These are phyloP conservation scores for Aldrovandia affinis DNA, from an alignment of 2,797 vertebrate species.

Conservation along the genomic window DNA sequence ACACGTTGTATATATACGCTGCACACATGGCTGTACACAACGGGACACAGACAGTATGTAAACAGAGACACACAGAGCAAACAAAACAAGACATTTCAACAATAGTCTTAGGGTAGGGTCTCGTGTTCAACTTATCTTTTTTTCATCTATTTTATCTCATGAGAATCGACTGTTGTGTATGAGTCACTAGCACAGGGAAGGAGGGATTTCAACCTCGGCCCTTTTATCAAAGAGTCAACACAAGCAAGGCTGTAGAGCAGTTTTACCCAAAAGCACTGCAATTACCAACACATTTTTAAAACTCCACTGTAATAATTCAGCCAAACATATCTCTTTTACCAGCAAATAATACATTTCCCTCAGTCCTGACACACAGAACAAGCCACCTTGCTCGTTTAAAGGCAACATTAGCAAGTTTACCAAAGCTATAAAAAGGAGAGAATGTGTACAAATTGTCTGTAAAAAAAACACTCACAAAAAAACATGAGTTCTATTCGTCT, in stretches of 20 bases:
- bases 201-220: background rate
- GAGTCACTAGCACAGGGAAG: background rate
- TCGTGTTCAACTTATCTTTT: background rate
- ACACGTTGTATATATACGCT: background rate
- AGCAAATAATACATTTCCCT: background rate
- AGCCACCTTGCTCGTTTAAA: background rate
- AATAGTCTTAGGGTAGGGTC: background rate
- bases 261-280: background rate
- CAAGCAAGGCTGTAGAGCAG: background rate
- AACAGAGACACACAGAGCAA: background rate
- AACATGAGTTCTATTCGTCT: background rate
- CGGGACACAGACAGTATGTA: background rate
- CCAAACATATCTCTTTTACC: background rate
- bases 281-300: background rate
- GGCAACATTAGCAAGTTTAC: background rate
- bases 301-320: background rate
- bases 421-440: background rate
- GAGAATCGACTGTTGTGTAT: background rate
- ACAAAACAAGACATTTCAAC: background rate
- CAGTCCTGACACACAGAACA: background rate
- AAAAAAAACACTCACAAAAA: background rate
- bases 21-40: background rate
- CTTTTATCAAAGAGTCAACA: background rate
- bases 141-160: background rate
- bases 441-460: background rate